These are phyloP conservation scores for Diplodus puntazzo DNA, from an alignment of 2,797 vertebrate genomes.

Conservation along the genomic window DNA sequence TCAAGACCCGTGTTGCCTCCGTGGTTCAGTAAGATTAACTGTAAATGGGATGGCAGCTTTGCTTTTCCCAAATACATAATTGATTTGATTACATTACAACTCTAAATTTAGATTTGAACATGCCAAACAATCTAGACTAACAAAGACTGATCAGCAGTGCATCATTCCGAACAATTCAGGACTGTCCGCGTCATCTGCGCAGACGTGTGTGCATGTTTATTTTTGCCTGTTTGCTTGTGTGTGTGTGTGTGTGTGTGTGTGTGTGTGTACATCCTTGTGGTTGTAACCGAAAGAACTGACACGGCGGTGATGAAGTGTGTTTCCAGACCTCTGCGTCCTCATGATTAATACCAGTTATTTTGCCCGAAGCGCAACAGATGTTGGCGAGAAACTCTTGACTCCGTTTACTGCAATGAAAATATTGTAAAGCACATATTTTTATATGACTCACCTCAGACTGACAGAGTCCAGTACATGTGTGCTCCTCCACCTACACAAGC, in stretches of 20 bases:
- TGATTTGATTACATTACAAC: background rate
- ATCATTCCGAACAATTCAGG: slow-evolving; percentile 18
- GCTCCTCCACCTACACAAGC: background rate
- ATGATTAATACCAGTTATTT: slow-evolving; percentile 31
- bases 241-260: background rate
- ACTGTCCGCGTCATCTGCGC: background rate
- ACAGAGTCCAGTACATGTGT: background rate
- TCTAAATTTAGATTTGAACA: background rate
- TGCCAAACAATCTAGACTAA: background rate
- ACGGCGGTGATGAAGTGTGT: background rate
- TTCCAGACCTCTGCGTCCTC: slow-evolving; percentile 20
- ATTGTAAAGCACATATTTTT: background rate
- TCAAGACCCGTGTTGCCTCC: background rate
- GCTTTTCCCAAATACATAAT: background rate
- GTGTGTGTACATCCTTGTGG: slow-evolving; percentile 12
- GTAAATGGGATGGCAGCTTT: background rate
- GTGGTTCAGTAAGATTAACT: background rate
- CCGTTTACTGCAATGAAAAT: background rate
- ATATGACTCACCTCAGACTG: background rate
- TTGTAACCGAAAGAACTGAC: background rate
- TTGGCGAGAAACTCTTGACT: background rate
- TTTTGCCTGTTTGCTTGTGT: background rate
- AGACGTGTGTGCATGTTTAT: background rate
- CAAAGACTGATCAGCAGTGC: background rate
- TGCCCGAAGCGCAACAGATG: slow-evolving; percentile 33